Evolutionary conservation across 2,113 vertebrate genomes (phyloP).

Genomic region (Eublepharis macularius): DNA sequence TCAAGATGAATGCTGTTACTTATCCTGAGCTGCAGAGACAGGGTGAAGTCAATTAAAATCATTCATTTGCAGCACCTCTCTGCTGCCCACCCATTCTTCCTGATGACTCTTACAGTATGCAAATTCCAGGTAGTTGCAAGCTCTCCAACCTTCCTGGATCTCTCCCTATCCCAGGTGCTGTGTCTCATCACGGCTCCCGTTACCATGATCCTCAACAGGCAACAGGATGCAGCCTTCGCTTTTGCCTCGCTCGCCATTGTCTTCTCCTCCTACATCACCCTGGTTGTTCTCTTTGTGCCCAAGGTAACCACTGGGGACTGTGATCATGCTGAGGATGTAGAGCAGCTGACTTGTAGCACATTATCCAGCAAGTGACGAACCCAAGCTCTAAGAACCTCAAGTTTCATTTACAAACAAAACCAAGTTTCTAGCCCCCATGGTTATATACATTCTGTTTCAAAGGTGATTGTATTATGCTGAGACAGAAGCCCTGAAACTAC

Average conservation of each 20-base stretch:
- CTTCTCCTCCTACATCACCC: slow-evolving; percentile 95
- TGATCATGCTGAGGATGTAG: not conserved
- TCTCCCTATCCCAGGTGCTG: slow-evolving; percentile 78
- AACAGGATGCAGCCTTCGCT: slow-evolving; percentile 94
- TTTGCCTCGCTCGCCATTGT: slow-evolving; percentile 91
- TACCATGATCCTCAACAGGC: slow-evolving; percentile 94
- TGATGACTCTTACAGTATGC: too few species aligned
- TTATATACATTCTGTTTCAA: not conserved
- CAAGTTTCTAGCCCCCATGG: not conserved
- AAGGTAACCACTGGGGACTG: slow-evolving; percentile 77
- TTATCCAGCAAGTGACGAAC: not conserved
- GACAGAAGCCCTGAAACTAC: not conserved
- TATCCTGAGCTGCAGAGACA: not conserved
- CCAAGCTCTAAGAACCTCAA: too few species aligned
- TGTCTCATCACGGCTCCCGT: slow-evolving; percentile 96
- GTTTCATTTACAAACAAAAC: not conserved
- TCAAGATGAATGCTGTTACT: not conserved
- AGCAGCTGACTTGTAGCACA: not conserved
- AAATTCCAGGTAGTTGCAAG: not conserved
- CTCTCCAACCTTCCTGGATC: not conserved
- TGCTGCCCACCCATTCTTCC: not conserved
- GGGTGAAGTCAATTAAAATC: not conserved
- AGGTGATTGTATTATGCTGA: not conserved
- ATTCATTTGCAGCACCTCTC: not conserved
- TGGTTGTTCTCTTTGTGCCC: slow-evolving; percentile 94